A percentile compares a stretch with the other conserved stretches of the same genome.
Evolutionary conservation across 37 sponge, comb jelly and placozoan genomes (phyloP).

Genomic region (Theonella swinhoei): DNA sequence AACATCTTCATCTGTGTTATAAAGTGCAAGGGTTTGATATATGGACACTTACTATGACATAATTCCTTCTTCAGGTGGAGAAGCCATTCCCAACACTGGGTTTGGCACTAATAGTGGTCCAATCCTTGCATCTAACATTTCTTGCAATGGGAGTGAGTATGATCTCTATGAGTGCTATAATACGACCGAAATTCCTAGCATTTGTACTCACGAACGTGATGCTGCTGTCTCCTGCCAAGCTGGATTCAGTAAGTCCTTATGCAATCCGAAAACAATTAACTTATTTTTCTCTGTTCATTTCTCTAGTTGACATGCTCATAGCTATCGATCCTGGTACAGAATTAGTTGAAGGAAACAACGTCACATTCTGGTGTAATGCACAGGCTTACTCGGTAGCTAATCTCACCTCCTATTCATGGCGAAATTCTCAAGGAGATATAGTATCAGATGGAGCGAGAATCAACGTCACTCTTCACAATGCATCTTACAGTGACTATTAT

Average conservation of each 20-base stretch:
- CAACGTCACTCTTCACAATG: background rate
- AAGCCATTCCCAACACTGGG: background rate
- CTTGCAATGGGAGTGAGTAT: slow-evolving; percentile 15
- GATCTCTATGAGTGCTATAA: background rate
- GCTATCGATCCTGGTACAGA: background rate
- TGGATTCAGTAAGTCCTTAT: background rate
- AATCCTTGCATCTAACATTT: background rate
- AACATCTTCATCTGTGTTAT: background rate
- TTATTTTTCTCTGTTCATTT: background rate
- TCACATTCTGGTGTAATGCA: slow-evolving; percentile 9
- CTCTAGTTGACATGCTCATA: background rate
- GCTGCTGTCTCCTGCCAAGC: background rate
- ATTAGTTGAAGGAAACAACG: background rate
- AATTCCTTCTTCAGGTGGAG: slow-evolving; percentile 1
- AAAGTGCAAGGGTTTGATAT: background rate
- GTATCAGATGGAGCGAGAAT: background rate
- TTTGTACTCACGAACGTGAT: slow-evolving; percentile 28
- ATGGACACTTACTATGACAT: background rate
- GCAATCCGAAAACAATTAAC: too few species aligned
- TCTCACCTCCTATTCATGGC: slow-evolving; percentile 1
- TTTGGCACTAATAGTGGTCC: background rate
- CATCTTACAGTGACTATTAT: background rate
- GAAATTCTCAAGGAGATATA: background rate
- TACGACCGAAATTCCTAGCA: background rate
- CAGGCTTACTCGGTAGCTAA: background rate